These are phyloP conservation scores for Sphaerophoria rueppellii DNA, from an alignment of 2,888 invertebrate genomes.

Conservation along the genomic window DNA sequence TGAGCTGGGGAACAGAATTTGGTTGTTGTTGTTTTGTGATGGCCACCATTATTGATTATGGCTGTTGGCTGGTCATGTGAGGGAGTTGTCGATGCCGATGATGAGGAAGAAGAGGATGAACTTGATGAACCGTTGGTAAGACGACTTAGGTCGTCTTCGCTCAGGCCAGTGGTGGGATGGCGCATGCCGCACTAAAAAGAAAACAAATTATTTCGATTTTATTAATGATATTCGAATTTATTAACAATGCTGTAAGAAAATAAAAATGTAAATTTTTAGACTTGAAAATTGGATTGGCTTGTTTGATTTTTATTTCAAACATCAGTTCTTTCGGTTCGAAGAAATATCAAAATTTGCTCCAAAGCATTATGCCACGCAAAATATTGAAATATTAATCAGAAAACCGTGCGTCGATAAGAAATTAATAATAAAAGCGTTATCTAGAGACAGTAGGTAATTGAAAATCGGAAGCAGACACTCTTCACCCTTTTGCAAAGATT, in stretches of 20 bases:
- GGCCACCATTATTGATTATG: constrained; percentile 64
- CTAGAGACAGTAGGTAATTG: background rate
- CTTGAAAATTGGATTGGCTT: too few species aligned
- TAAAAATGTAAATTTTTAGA: background rate
- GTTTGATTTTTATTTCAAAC: too few species aligned
- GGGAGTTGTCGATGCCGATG: constrained; percentile 75
- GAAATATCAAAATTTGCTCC: too few species aligned
- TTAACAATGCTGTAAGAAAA: background rate
- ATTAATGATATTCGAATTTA: constrained; percentile 40
- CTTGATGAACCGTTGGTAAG: constrained; percentile 82
- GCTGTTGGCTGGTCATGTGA: constrained; percentile 75
- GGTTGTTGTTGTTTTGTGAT: constrained; percentile 69
- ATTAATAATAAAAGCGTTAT: constrained; percentile 1
- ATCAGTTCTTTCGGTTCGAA: too few species aligned
- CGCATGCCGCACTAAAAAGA: constrained; percentile 82
- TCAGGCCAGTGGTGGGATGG: constrained; percentile 82
- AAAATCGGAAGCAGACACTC: too few species aligned
- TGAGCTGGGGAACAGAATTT: constrained; percentile 73
- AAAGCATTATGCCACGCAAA: too few species aligned
- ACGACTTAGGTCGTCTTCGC: constrained; percentile 83
- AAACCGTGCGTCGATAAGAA: too few species aligned
- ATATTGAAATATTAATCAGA: too few species aligned
- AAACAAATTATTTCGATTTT: too few species aligned
- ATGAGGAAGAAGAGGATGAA: constrained; percentile 79
- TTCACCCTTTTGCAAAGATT: too few species aligned